Percentiles rank a stretch among this genome's conserved stretches.
These are phyloP conservation scores for Discoglossus pictus DNA, from an alignment of 2,797 vertebrate genomes.

Conservation along the genomic window DNA sequence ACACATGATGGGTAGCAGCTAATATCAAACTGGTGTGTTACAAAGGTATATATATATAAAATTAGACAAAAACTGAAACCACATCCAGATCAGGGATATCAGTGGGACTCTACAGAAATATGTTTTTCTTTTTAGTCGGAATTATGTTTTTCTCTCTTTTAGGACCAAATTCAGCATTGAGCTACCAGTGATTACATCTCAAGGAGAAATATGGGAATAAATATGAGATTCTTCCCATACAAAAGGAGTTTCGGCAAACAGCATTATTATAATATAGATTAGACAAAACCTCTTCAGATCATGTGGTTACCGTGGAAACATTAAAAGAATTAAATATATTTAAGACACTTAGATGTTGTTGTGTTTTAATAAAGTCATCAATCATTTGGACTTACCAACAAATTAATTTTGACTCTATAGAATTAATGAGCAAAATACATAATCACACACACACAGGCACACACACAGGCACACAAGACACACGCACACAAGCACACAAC, in stretches of 20 bases:
- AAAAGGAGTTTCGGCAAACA: slow-evolving; percentile 2
- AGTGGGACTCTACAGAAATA: not conserved
- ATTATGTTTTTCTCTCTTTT: not conserved
- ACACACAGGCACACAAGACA: too few relatives aligned
- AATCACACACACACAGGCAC: too few relatives aligned
- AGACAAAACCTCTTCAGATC: slow-evolving; percentile 7
- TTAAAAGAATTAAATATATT: slow-evolving; percentile 27
- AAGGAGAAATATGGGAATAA: slow-evolving; percentile 1
- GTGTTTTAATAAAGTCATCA: slow-evolving; percentile 36
- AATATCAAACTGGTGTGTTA: too few relatives aligned
- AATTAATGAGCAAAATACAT: slow-evolving; percentile 7
- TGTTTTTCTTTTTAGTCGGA: not conserved
- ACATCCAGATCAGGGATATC: too few relatives aligned
- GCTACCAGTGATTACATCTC: not conserved
- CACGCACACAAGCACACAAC: too few relatives aligned
- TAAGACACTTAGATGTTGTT: slow-evolving; percentile 31
- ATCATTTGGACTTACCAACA: slow-evolving; percentile 18
- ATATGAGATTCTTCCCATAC: slow-evolving; percentile 2
- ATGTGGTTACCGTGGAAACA: slow-evolving; percentile 29
- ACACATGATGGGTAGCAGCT: too few relatives aligned
- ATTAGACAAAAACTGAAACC: too few relatives aligned
- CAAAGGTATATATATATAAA: too few relatives aligned
- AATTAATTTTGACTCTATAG: not conserved
- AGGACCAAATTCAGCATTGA: not conserved
- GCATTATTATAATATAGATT: slow-evolving; percentile 18